A percentile compares a stretch with the other conserved stretches of the same genome.
These are phyloP conservation scores for Leistus spinibarbis DNA, from an alignment of 2,888 invertebrate genomes.

Conservation along the genomic window DNA sequence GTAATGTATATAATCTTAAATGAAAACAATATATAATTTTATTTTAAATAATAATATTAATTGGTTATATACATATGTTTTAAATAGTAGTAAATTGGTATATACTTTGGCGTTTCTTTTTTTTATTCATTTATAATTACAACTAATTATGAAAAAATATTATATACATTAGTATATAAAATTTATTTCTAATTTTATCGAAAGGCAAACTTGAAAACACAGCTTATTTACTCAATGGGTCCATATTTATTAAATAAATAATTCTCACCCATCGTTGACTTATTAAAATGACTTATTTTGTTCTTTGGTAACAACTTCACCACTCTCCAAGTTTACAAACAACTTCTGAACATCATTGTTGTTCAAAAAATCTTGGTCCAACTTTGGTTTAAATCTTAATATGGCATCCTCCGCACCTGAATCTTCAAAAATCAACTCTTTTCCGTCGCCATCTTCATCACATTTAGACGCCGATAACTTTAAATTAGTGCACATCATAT, in stretches of 20 bases:
- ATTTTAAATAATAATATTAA: neutral
- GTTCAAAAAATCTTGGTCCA: constrained; percentile 48
- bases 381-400: constrained; percentile 46
- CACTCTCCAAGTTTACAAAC: constrained; percentile 55
- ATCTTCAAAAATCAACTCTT: constrained; percentile 41
- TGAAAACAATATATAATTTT: neutral
- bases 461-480: constrained; percentile 67
- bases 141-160: constrained; percentile 35
- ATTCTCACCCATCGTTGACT: neutral
- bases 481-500: constrained; percentile 65
- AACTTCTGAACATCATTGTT: constrained; percentile 56
- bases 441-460: constrained; percentile 41
- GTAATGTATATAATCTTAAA: neutral
- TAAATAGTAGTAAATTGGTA: constrained; percentile 25
- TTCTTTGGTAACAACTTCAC: constrained; percentile 48
- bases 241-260: neutral
- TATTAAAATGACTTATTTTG: constrained; percentile 32
- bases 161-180: constrained; percentile 20
- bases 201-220: constrained; percentile 36
- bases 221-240: constrained; percentile 22
- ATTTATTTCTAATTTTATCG: constrained; percentile 21
- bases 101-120: constrained; percentile 17
- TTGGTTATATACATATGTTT: constrained; percentile 11
- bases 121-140: constrained; percentile 19
- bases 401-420: constrained; percentile 44